phyloP scores from a whole-genome alignment of 2,113 vertebrate species.

The Nothocercus julius region DNA sequence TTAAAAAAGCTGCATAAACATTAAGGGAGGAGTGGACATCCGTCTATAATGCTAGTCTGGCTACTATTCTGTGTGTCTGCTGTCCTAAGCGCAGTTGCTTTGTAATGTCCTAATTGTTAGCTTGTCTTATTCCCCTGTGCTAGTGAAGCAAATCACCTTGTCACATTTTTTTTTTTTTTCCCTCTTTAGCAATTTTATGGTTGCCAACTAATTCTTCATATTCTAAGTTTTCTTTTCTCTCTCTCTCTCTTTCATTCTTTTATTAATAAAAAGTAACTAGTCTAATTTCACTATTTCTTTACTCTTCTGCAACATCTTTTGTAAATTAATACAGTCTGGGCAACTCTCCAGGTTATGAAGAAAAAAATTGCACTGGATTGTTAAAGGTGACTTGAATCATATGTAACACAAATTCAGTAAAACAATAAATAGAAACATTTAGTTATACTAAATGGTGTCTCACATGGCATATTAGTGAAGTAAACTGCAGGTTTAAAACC shows the following conservation, averaged over 20 bases:
- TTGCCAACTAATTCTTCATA: not conserved
- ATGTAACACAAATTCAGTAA: not conserved
- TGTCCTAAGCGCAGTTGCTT: not conserved
- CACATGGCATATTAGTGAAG: not conserved
- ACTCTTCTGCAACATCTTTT: not conserved
- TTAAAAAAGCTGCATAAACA: not conserved
- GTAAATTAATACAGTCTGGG: not conserved
- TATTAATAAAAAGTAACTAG: not conserved
- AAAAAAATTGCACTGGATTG: fast-evolving
- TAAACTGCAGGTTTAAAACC: not conserved
- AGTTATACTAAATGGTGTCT: not conserved
- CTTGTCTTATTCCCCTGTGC: not conserved
- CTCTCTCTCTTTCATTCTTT: not conserved
- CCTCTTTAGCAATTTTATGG: not conserved
- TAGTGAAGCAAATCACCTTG: not conserved
- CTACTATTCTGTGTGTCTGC: fast-evolving
- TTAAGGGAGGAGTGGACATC: not conserved
- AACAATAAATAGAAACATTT: not conserved
- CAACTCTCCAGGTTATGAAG: not conserved
- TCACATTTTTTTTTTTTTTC: not conserved
- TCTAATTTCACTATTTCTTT: not conserved
- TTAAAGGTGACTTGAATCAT: not conserved
- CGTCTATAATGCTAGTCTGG: no score
- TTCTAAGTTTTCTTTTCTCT: not conserved
- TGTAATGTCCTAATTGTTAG: not conserved